A percentile compares a stretch with the other conserved stretches of the same genome.
Conservation (phyloP, 2,113 vertebrate species). For the Saguinus midas region DNA sequence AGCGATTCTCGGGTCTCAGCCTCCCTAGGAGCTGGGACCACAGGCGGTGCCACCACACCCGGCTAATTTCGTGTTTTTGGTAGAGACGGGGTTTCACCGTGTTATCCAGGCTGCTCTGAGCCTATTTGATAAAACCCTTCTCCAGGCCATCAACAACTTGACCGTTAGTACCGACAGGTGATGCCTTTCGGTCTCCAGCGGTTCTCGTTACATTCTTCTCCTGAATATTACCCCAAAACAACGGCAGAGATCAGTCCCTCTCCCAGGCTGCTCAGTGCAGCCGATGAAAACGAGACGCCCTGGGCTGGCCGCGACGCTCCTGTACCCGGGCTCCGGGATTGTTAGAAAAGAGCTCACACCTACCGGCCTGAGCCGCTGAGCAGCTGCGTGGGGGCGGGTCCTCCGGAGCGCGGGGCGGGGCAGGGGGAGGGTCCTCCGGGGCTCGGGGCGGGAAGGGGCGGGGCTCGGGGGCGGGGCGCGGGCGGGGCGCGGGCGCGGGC, state of each 20-base stretch:
- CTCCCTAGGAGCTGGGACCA: too few species aligned
- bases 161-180: neutral
- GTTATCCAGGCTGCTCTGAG: too few species aligned
- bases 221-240: neutral
- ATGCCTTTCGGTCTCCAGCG: neutral
- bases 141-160: neutral
- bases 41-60: too few species aligned
- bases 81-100: too few species aligned
- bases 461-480: neutral
- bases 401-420: neutral
- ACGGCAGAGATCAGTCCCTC: neutral
- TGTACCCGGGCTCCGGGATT: neutral
- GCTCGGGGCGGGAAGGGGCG: too few species aligned
- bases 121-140: too few species aligned
- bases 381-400: too few species aligned
- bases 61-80: too few species aligned
- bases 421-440: neutral
- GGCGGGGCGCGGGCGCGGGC: neutral
- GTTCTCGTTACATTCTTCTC: neutral
- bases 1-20: too few species aligned
- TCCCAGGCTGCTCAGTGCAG: neutral
- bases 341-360: accelerated
- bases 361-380: neutral
- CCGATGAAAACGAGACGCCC: neutral
- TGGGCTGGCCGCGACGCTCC: neutral